Evolutionary conservation across 2,888 invertebrate genomes (phyloP), one percentile per base, ranked within the genome.

Genomic region (Calameuta pallipes): DNA sequence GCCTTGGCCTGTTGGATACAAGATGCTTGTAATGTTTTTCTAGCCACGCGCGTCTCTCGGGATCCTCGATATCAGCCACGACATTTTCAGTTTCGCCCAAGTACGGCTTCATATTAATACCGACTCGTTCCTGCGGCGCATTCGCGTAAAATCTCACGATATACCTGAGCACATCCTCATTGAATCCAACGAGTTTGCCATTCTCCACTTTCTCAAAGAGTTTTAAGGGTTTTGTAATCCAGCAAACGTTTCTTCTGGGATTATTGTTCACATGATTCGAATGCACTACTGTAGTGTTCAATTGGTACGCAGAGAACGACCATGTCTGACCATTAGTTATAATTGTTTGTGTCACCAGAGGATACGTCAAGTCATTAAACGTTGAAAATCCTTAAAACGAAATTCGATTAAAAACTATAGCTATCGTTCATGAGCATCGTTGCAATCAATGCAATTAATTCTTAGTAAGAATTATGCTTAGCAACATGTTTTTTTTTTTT

Each of bases 331-430:
- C 99, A 92, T 99, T 96, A 0, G 98, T 97, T 69, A 98, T 93
- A 23, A 98, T 93, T 30, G 96, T 95, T 93, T 99, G 99, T 4
- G 97, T 96, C 0, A 95, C 94, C 78, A 99, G 91, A 0, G 99
- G 99, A 90, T 98, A 98, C 0, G 97, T 97, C 31, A 98, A 86
- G 83, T 99, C 99, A 85, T 97, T 96, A 89, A 94, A 97, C 30
- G 97, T 96, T 68, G 96, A 97, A 91, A 99, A 99, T 34, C 99
- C 91, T 91, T 75, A 35, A 84, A 82, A 78, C 0, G 31, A 73
- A 73, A 76, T 34, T 41, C 4, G 4, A 4, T 41, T 41, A 41
- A 15, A 41, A 15, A 15, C 41, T 41, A 15, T 6, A 41, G 15
- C 15, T 41, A 41, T 41, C 15, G 15, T 41, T 41, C 41, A 41